Base-by-base conservation (phyloP, 2,888 invertebrate genomes). In the Syrista parreyssii region DNA sequence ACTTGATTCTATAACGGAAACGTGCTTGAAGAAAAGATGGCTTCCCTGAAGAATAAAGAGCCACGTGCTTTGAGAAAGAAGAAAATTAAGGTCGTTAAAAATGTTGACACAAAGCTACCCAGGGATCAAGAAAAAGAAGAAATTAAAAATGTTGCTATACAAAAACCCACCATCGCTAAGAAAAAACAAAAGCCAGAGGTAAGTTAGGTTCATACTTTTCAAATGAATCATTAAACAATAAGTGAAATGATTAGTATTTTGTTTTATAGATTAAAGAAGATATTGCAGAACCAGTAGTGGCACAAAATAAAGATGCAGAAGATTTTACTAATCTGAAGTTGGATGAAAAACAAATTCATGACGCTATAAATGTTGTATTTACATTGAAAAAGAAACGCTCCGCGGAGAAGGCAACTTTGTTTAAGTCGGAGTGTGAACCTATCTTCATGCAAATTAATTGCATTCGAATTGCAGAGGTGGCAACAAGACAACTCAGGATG, bases 381-480 rank as follows among this genome's bases (percentile, higher is more conserved):
- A 88, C 91, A 79, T 83, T 92, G 32, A 82, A 88, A 0, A 79
- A 88, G 12, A 86, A 90, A 75, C 87, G 89, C 74, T 84, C 88
- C 2, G 87, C 90, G 75, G 80, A 87, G 2, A 89, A 91, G 76
- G 92, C 91, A 68, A 86, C 85, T 40, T 85, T 95, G 71, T 93
- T 95, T 83, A 92, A 93, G 33, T 93, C 92, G 69, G 94, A 94
- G 82, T 81, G 80, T 30, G 91, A 92, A 78, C 92, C 93, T 15
- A 92, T 95, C 85, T 94, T 94, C 87, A 90, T 94, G 75, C 94
- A 94, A 91, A 91, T 95, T 34, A 92, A 92, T 35, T 93, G 94
- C 79, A 93, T 95, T 68, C 96, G 95, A 92, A 93, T 96, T 76
- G 94, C 95, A 36, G 93, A 93, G 81, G 92, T 92, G 55, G 92